Percentiles rank a stretch among this genome's conserved stretches.
phyloP scores from a whole-genome alignment of 2,888 invertebrate genomes.

The Erannis defoliaria region DNA sequence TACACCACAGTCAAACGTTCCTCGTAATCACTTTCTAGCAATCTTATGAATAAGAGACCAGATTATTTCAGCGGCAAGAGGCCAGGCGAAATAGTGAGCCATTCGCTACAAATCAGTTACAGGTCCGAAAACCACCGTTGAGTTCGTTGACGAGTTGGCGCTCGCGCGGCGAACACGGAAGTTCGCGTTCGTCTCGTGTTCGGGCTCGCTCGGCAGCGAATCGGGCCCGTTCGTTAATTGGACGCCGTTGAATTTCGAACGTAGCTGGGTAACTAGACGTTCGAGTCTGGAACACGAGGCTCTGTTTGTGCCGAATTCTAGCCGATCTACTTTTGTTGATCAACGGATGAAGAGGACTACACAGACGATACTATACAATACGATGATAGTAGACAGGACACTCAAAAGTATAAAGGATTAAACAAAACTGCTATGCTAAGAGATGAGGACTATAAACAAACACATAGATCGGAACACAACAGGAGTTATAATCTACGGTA shows the following conservation, averaged over 20 bases:
- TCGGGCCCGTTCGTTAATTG: constrained; percentile 77
- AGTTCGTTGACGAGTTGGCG: constrained; percentile 71
- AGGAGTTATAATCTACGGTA: too few relatives aligned
- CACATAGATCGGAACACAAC: too few relatives aligned
- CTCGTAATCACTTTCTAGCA: constrained; percentile 41
- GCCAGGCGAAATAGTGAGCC: constrained; percentile 59
- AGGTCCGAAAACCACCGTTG: constrained; percentile 86
- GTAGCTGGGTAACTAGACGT: constrained; percentile 85
- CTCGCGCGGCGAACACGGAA: constrained; percentile 68
- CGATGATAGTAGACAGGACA: constrained; percentile 15
- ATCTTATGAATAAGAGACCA: constrained; percentile 65
- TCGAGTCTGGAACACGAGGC: constrained; percentile 83
- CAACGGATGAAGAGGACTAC: constrained; percentile 29
- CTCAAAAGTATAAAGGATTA: constrained; percentile 6
- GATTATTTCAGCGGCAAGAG: constrained; percentile 65
- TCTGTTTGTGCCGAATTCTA: constrained; percentile 52
- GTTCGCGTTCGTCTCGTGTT: constrained; percentile 66
- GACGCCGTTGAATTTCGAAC: constrained; percentile 80
- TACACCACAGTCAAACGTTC: constrained; percentile 16
- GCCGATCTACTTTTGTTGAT: constrained; percentile 44
- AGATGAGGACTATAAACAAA: neutral
- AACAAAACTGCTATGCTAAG: neutral
- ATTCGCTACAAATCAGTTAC: constrained; percentile 87
- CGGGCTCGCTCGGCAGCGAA: constrained; percentile 77
- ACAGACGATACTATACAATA: neutral